Evolutionary conservation across 23 tunicate genomes (phyloP).

Genomic region (Diplosoma virens): DNA sequence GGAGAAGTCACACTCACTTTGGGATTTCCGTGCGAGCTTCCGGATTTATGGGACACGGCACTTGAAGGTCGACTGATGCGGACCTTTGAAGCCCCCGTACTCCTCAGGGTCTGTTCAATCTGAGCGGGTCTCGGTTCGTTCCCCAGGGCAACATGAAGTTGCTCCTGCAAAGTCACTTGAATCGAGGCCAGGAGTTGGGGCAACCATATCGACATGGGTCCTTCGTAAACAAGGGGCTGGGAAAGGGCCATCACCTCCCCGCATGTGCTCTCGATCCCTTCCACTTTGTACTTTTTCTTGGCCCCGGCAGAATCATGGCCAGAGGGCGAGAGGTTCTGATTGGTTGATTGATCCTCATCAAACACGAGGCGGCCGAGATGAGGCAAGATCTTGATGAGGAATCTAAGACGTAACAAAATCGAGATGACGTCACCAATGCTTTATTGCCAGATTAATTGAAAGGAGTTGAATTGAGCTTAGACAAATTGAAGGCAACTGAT

Average conservation of each 20-base stretch:
- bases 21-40: slow-evolving; percentile 47
- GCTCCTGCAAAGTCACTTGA: slow-evolving; percentile 74
- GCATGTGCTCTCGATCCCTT: slow-evolving; percentile 58
- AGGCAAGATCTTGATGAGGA: slow-evolving; percentile 65
- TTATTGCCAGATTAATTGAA: not conserved
- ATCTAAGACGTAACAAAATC: slow-evolving; percentile 41
- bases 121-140: slow-evolving; percentile 78
- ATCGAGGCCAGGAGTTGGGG: slow-evolving; percentile 63
- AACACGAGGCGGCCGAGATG: slow-evolving; percentile 70
- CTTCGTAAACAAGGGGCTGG: slow-evolving; percentile 60
- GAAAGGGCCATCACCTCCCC: slow-evolving; percentile 66
- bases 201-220: slow-evolving; percentile 88
- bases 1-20: slow-evolving; percentile 41
- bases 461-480: not conserved
- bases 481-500: no score
- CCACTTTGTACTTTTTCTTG: slow-evolving; percentile 69
- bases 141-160: slow-evolving; percentile 91
- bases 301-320: slow-evolving; percentile 47
- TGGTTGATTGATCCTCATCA: slow-evolving; percentile 42
- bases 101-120: slow-evolving; percentile 53
- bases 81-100: slow-evolving; percentile 87
- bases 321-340: slow-evolving; percentile 29
- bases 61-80: slow-evolving; percentile 93
- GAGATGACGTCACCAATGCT: not conserved
- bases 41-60: slow-evolving; percentile 71